Conservation (phyloP, 2,113 vertebrate genomes). For the Mus spicilegus region DNA sequence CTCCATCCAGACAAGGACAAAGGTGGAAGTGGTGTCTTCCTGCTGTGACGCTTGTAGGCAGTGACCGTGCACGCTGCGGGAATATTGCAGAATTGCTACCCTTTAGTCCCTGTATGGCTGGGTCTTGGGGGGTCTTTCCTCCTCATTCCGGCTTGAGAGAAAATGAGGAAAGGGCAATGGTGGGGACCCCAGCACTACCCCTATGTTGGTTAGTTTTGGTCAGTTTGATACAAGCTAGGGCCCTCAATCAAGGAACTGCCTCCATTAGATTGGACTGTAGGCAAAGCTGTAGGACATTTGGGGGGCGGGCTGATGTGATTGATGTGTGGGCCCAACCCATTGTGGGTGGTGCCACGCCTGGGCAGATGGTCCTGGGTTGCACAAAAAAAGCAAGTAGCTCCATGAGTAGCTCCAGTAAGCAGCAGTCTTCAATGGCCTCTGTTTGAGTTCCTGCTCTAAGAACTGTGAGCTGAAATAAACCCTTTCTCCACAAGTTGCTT, state of each 20-base stretch:
- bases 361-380: not conserved
- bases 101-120: not conserved
- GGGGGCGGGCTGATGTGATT: not conserved
- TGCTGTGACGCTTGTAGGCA: not conserved
- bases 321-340: not conserved
- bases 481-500: not conserved
- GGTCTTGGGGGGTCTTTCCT: not conserved
- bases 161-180: not conserved
- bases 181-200: not conserved
- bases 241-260: not conserved
- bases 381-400: not conserved
- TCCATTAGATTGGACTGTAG: not conserved
- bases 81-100: rapidly evolving
- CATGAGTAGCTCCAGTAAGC: not conserved
- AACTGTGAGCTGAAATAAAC: not conserved
- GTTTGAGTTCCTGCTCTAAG: no score
- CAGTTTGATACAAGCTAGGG: not conserved
- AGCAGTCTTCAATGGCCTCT: not conserved
- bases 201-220: not conserved
- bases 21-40: slow-evolving; percentile 24
- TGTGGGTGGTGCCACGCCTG: not conserved
- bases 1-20: slow-evolving; percentile 62
- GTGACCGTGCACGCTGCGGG: rapidly evolving
- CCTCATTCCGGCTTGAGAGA: not conserved
- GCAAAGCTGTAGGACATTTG: not conserved